Conservation (phyloP, 1,140 invertebrate genomes). For the Belonocnema kinseyi region DNA sequence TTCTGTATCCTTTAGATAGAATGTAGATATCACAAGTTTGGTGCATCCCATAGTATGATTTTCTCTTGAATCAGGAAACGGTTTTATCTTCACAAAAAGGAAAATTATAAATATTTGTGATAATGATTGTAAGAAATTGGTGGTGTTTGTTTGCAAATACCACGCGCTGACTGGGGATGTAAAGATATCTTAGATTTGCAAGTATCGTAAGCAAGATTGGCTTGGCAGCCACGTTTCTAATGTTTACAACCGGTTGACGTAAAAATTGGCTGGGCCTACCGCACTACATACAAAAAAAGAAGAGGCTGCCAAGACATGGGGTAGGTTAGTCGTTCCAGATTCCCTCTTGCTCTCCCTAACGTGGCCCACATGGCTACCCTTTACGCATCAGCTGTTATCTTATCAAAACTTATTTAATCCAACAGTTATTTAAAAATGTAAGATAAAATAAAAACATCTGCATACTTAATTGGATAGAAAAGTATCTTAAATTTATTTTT, state of each 20-base stretch:
- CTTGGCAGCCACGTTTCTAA: conserved; percentile 70
- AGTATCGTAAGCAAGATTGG: conserved; percentile 46
- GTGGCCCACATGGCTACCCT: neutral
- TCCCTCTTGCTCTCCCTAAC: conserved; percentile 24
- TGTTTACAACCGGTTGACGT: conserved; percentile 69
- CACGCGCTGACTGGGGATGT: conserved; percentile 23
- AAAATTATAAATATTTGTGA: no score
- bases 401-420: neutral
- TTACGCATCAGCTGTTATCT: conserved; percentile 23
- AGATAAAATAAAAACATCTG: neutral
- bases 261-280: conserved; percentile 70
- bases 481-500: no score
- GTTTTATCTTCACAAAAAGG: no score
- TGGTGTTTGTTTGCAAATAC: neutral
- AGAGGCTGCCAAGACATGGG: conserved; percentile 67
- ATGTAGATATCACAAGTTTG: no score
- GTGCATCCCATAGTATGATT: no score
- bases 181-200: conserved; percentile 43
- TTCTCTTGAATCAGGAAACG: no score
- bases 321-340: conserved; percentile 67
- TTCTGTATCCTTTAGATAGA: no score
- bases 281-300: conserved; percentile 57
- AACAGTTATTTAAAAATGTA: neutral
- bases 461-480: conserved; percentile 8
- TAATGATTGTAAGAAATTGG: no score